These are phyloP conservation scores for Danio tinwini DNA, from an alignment of 2,797 vertebrate species.

Conservation along the genomic window DNA sequence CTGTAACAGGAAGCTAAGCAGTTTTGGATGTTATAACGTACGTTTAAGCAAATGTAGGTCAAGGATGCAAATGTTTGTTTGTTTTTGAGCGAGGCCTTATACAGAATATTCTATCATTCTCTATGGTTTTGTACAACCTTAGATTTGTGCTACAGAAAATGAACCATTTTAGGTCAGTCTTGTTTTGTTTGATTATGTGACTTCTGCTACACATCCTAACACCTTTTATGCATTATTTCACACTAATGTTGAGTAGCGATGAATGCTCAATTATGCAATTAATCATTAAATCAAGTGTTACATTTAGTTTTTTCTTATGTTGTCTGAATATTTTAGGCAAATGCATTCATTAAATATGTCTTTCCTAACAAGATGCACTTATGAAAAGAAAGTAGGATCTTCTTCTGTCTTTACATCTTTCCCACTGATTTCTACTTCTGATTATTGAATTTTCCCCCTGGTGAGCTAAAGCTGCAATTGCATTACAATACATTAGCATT, in stretches of 20 bases:
- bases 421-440: not conserved
- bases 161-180: not conserved
- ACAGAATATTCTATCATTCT: not conserved
- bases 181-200: not conserved
- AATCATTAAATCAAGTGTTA: not conserved
- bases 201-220: not conserved
- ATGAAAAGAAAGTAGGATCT: not conserved
- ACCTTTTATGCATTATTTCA: conserved; percentile 12
- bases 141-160: conserved; percentile 6
- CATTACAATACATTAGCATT: not conserved
- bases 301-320: not conserved
- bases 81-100: conserved; percentile 3
- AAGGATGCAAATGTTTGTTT: not conserved
- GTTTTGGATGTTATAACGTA: not conserved
- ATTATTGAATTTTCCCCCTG: not conserved
- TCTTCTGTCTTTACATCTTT: not conserved
- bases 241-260: not conserved
- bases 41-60: not conserved
- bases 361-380: conserved; percentile 11
- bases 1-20: not conserved
- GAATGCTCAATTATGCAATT: conserved; percentile 9
- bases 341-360: not conserved
- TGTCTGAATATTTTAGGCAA: not conserved
- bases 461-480: conserved; percentile 13
- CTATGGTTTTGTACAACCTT: not conserved